phyloP scores from a whole-genome alignment of 2,113 vertebrate genomes.

The Butastur rufipennis region DNA sequence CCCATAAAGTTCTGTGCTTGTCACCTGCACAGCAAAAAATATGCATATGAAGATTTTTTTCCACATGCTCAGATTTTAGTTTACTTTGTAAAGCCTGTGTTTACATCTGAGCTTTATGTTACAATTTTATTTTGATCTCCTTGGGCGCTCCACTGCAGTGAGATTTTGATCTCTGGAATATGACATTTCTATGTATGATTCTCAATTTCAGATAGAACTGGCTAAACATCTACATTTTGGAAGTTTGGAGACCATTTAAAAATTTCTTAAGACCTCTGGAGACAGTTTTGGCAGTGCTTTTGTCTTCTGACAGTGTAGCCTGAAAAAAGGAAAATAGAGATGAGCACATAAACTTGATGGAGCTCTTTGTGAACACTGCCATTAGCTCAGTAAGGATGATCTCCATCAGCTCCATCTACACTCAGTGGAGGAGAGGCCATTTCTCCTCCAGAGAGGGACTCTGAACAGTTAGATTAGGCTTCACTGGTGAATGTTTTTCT shows the following conservation, averaged over 20 bases:
- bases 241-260: not conserved
- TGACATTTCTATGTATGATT: not conserved
- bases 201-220: not conserved
- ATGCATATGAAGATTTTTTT: not conserved
- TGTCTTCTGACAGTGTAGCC: not conserved
- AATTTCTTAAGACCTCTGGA: not conserved
- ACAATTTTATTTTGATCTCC: not conserved
- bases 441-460: not conserved
- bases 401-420: not conserved
- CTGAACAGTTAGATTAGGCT: not conserved
- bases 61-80: not conserved
- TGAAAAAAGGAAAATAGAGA: not conserved
- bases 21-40: not conserved
- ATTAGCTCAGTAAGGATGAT: not conserved
- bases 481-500: not conserved
- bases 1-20: not conserved
- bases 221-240: not conserved
- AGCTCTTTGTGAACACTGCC: fast-evolving
- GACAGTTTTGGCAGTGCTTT: not conserved
- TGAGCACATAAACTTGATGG: not conserved
- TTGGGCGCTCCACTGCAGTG: not conserved
- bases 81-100: not conserved
- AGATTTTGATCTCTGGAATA: not conserved
- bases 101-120: not conserved
- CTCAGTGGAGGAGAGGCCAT: not conserved